These are phyloP conservation scores for Gastrophryne carolinensis DNA, from an alignment of 2,797 vertebrate genomes.

Conservation along the genomic window DNA sequence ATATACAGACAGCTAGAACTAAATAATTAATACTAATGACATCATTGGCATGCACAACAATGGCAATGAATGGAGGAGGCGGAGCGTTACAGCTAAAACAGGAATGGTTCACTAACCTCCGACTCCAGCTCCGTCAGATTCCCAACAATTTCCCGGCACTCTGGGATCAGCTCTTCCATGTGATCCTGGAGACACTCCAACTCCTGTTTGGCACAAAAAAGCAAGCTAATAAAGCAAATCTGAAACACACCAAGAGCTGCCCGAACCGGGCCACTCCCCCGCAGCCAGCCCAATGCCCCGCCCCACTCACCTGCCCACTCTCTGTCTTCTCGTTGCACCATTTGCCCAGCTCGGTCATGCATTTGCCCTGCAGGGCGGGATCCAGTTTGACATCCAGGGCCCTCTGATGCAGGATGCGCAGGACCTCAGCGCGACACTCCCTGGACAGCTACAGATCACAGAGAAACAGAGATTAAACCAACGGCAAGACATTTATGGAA, in stretches of 20 bases:
- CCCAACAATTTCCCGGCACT: constrained; percentile 87
- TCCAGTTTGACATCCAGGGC: constrained; percentile 96
- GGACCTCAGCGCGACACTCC: constrained; percentile 93
- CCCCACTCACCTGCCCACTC: constrained; percentile 76
- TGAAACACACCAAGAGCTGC: no score
- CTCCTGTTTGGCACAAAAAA: constrained; percentile 67
- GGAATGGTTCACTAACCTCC: constrained; percentile 72
- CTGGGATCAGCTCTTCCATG: constrained; percentile 83
- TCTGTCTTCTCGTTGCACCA: constrained; percentile 98
- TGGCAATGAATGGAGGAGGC: no score
- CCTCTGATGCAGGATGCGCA: constrained; percentile 92
- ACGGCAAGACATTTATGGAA: no score
- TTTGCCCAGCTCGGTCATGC: constrained; percentile 92
- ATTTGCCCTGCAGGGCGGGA: constrained; percentile 88
- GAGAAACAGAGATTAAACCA: no score
- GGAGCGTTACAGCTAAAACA: not conserved
- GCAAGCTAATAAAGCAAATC: not conserved
- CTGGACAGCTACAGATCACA: constrained; percentile 84
- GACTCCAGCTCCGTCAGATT: constrained; percentile 94
- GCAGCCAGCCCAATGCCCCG: no score
- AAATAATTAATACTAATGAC: no score
- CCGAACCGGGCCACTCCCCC: no score
- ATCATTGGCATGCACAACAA: not conserved
- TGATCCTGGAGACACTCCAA: constrained; percentile 95
- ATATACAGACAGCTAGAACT: no score